These are phyloP conservation scores for Microtus richardsoni DNA, from an alignment of 2,113 vertebrate species.

Conservation along the genomic window DNA sequence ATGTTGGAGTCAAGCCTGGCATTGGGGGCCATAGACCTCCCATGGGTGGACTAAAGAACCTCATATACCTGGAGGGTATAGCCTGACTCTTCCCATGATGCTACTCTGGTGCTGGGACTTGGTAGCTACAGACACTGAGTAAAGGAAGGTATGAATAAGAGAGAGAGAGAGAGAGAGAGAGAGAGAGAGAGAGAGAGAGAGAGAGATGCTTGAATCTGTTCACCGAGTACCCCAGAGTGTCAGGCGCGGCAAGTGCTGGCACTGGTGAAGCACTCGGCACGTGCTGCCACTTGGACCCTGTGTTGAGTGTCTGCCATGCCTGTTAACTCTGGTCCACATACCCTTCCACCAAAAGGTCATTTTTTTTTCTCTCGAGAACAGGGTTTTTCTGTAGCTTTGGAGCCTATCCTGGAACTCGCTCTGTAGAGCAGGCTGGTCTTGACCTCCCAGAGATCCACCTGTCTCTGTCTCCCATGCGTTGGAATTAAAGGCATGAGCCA, in stretches of 20 bases:
- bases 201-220: too few species aligned
- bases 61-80: not conserved
- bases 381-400: too few species aligned
- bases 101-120: not conserved
- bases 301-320: not conserved
- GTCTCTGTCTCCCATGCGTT: too few species aligned
- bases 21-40: not conserved
- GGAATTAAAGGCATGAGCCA: too few species aligned
- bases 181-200: not conserved
- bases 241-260: accelerated
- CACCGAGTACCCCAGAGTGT: too few species aligned
- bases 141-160: not conserved
- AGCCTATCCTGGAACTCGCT: too few species aligned
- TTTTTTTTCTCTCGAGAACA: too few species aligned
- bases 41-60: not conserved
- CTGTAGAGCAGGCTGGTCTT: too few species aligned
- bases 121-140: not conserved
- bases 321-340: not conserved
- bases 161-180: not conserved
- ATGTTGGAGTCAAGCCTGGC: not conserved
- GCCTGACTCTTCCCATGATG: not conserved
- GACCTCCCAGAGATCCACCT: too few species aligned
- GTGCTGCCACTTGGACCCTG: accelerated
- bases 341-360: not conserved
- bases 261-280: not conserved